Percentiles rank a stretch among this genome's conserved stretches.
Conservation (phyloP, 2,113 vertebrate species). For the Proteles cristata region DNA sequence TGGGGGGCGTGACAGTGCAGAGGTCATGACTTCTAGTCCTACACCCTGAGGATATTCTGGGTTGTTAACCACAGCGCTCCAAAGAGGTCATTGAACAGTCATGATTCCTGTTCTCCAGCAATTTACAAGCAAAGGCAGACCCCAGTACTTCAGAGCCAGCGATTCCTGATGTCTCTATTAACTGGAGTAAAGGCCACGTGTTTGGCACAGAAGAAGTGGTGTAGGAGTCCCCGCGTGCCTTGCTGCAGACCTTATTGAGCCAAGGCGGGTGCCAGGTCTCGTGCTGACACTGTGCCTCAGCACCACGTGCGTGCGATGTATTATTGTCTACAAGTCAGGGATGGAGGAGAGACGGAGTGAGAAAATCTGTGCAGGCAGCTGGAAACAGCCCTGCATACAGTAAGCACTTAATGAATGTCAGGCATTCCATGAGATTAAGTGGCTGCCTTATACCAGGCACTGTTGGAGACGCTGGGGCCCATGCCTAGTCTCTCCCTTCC, state of each 20-base stretch:
- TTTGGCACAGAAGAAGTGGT: not conserved
- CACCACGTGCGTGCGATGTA: not conserved
- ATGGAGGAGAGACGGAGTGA: not conserved
- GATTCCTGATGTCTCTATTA: not conserved
- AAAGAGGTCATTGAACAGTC: not conserved
- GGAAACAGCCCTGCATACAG: not conserved
- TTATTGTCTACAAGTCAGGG: not conserved
- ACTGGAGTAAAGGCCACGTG: not conserved
- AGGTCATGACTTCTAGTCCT: not conserved
- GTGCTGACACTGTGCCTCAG: not conserved
- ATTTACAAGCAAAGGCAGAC: not conserved
- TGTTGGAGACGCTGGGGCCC: not conserved
- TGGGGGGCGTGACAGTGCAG: not conserved
- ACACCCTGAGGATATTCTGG: not conserved
- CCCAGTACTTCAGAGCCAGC: not conserved
- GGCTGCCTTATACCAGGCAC: not conserved
- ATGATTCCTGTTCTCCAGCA: constrained; percentile 21
- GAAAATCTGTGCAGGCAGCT: not conserved
- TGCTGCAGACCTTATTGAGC: not conserved
- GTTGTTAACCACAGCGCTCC: not conserved
- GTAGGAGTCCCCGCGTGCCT: fast-evolving
- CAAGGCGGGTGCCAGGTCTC: not conserved
- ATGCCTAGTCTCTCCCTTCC: not conserved
- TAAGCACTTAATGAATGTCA: not conserved
- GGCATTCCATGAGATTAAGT: not conserved